Evolutionary conservation across 2,113 vertebrate genomes (phyloP).

Genomic region (Prietella phreatophila): DNA sequence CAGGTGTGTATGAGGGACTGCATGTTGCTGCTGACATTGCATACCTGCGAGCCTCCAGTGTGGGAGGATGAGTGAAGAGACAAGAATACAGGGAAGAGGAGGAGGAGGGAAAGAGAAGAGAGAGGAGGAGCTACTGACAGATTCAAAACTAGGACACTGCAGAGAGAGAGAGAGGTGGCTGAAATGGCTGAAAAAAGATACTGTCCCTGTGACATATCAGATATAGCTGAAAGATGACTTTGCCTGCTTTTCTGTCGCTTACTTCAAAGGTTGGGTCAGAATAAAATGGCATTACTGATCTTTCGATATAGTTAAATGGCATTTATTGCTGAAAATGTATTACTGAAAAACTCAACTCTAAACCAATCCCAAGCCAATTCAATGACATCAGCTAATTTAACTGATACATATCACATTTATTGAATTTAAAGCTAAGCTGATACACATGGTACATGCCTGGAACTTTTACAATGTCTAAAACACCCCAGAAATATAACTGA

Average conservation of each 20-base stretch:
- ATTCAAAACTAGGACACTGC: conserved; percentile 54
- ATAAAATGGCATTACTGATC: background rate
- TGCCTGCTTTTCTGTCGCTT: background rate
- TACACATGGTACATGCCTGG: background rate
- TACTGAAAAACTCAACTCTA: background rate
- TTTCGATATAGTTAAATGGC: background rate
- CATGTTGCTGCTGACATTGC: conserved; percentile 68
- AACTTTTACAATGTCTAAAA: background rate
- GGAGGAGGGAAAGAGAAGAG: background rate
- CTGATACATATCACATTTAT: background rate
- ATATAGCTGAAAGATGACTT: conserved; percentile 33
- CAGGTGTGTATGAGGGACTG: conserved; percentile 46
- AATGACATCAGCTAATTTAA: background rate
- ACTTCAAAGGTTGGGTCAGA: background rate
- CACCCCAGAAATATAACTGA: background rate
- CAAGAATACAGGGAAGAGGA: conserved; percentile 20
- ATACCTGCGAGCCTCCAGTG: conserved; percentile 61
- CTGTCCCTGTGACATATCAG: conserved; percentile 45
- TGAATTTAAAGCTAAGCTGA: background rate
- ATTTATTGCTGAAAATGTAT: background rate
- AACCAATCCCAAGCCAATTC: background rate
- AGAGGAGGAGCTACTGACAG: conserved; percentile 2
- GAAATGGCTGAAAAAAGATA: conserved; percentile 45
- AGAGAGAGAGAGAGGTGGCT: conserved; percentile 42
- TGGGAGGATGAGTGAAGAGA: conserved; percentile 38